Percentiles rank a stretch among this genome's conserved stretches.
These are phyloP conservation scores for Brachionus manjavacas DNA, from an alignment of 1,140 invertebrate species.

Conservation along the genomic window DNA sequence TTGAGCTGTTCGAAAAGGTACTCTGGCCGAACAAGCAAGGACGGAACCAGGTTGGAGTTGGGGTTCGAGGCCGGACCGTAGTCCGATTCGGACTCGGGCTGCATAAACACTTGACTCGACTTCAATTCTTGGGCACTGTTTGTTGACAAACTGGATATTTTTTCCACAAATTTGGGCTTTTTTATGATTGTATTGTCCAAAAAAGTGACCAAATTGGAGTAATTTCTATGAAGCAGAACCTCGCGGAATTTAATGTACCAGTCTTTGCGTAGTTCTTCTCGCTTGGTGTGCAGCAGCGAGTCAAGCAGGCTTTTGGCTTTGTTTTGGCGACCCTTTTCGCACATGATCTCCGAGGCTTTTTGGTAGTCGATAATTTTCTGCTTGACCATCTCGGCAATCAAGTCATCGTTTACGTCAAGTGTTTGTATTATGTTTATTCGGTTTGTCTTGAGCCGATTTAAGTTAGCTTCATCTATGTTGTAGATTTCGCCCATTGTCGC, in stretches of 20 bases:
- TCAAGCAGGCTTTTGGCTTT: background rate
- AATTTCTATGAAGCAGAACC: background rate
- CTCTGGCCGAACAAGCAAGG: background rate
- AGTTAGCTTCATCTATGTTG: slow-evolving; percentile 12
- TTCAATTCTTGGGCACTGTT: background rate
- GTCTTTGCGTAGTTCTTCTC: background rate
- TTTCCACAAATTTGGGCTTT: slow-evolving; percentile 29
- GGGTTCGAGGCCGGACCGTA: background rate
- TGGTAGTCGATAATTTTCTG: slow-evolving; percentile 8
- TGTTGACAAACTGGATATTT: slow-evolving; percentile 19
- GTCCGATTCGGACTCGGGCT: background rate
- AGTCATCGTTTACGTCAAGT: background rate
- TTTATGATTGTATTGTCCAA: slow-evolving; percentile 35
- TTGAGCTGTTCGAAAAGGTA: slow-evolving; percentile 9
- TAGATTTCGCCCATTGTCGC: slow-evolving; percentile 15
- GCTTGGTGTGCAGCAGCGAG: background rate
- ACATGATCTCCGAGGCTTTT: background rate
- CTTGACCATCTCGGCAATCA: slow-evolving; percentile 18
- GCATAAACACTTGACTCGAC: background rate
- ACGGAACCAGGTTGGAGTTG: background rate
- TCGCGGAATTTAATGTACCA: slow-evolving; percentile 25
- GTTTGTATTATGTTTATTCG: slow-evolving; percentile 26
- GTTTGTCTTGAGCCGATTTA: slow-evolving; percentile 21
- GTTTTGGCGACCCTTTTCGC: background rate
- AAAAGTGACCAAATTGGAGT: slow-evolving; percentile 18